Base-by-base conservation (phyloP, 2,797 vertebrate species). In the Tokudaia tokunoshimensis region DNA sequence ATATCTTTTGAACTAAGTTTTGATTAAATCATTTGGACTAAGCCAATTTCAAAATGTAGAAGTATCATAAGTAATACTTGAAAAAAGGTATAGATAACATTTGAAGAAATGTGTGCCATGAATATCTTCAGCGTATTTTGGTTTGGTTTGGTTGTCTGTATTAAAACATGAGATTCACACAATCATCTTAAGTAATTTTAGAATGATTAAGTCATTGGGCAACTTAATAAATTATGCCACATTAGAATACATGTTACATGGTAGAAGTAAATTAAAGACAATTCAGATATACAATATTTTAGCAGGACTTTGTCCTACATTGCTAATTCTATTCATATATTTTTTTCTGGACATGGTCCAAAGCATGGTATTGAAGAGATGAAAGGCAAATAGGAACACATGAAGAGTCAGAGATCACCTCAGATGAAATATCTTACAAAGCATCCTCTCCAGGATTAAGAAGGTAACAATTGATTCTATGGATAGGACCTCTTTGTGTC, bases 221-320 rank as follows among this genome's bases (percentile, higher is more conserved):
- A 90, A 26, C 24, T 29, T 6, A 52, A 29, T 26, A 3, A 65
- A 41, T 26, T 10, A 6, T 17, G 55, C 1, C 81, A 24, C 41
- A n/a, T 6, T 17, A 14, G 11, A 12, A 11, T 11, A 0, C 11
- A 17, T 65, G 20, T n/a, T 61, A 89, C 1, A n/a, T 0, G 34
- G 9, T 52, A 37, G 11, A 10, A 44, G 7, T 34, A 44, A 55
- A 4, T 22, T 4, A 3, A 76, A 7, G 29, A 10, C 31, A 34
- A 59, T 19, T 86, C 50, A 57, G 12, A 4, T 29, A 15, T 3
- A n/a, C 1, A 0, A 14, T 19, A 13, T 87, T 41, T 67, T 26
- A 3, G 15, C 10, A 82, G 26, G 1, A 37, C 1, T 72, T n/a
- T 59, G 4, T 61, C 0, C 34, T 50, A 10, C 37, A 14, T 34